Base-by-base conservation (phyloP, 2,888 invertebrate species). In the Nysson spinosus region DNA sequence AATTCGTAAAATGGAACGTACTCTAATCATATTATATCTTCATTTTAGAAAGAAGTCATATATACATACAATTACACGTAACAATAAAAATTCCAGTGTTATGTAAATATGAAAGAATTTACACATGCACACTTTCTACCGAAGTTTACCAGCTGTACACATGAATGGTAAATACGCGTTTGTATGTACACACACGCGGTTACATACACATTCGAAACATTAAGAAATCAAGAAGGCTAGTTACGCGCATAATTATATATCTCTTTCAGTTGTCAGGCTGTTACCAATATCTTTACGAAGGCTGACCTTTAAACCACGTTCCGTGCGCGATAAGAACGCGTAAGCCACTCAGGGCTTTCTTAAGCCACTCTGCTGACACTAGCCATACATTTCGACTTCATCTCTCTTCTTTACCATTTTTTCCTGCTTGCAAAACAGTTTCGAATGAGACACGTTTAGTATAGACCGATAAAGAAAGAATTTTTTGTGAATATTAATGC, bases 221-320 rank as follows among this genome's bases (percentile, higher is more conserved):
- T 19, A 9, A 43, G 34, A 43, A 65, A 67, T 32, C 39, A 34
- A 49, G 12, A 49, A 44, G 67, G 57, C 37, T 50, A 19, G 44
- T 51, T 61, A 46, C 50, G 47, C 55, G 60, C 49, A 56, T 61
- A 62, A 61, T 62, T 64, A 69, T 63, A 61, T 63, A 58, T 60
- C 72, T 66, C 62, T 54, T 47, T 61, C 49, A 47, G 66, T 70
- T 71, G 72, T 57, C 65, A 64, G 51, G 52, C 64, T 69, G 72
- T 71, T 70, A 69, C 71, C 78, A 76, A 78, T 84, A 84, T 84
- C 82, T 79, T 77, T 54, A 64, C 70, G 69, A n/a, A 68, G 49
- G 74, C 63, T 83, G 84, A 85, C 85, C 85, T 85, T 84, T 85
- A 82, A 83, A 79, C 85, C 63, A 63, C 63, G 50, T 71, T 47